Percentiles rank a stretch among this genome's conserved stretches.
These are phyloP conservation scores for Chrysotoxum bicinctum DNA, from an alignment of 2,888 invertebrate genomes.

Conservation along the genomic window DNA sequence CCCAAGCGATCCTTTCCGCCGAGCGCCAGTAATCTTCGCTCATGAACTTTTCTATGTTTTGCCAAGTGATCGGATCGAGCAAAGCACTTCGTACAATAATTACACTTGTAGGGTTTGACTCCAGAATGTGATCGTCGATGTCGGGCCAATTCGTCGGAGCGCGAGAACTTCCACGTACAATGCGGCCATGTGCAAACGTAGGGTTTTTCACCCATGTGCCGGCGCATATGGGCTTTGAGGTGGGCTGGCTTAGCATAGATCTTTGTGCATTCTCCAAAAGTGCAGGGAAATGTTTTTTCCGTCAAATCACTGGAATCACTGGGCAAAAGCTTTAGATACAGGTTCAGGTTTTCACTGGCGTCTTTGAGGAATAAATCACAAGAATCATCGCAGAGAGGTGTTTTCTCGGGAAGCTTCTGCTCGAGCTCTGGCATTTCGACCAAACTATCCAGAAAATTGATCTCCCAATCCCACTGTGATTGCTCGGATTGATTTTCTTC, in stretches of 20 bases:
- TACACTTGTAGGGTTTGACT: conserved; percentile 95
- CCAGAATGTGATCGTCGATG: conserved; percentile 98
- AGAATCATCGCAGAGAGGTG: conserved; percentile 83
- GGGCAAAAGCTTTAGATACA: conserved; percentile 61
- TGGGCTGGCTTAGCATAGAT: conserved; percentile 95
- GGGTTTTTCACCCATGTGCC: conserved; percentile 91
- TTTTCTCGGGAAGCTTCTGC: conserved; percentile 82
- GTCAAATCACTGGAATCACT: conserved; percentile 74
- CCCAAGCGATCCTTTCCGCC: conserved; percentile 77
- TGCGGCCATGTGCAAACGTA: conserved; percentile 89
- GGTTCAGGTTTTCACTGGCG: conserved; percentile 80
- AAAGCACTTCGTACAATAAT: conserved; percentile 92
- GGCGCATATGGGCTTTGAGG: conserved; percentile 92
- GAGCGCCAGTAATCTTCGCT: conserved; percentile 83
- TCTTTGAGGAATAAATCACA: conserved; percentile 83
- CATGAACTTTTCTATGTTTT: conserved; percentile 94
- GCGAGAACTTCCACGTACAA: conserved; percentile 95
- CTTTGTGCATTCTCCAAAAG: conserved; percentile 88
- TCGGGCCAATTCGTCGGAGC: conserved; percentile 96
- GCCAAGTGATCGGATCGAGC: conserved; percentile 96
- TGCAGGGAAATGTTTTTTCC: conserved; percentile 86
- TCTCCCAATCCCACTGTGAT: conserved; percentile 78
- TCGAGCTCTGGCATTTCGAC: conserved; percentile 80
- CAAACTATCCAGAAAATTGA: conserved; percentile 79
- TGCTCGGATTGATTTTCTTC: conserved; percentile 43